These are phyloP conservation scores for Glaucomys volans DNA, from an alignment of 2,113 vertebrate species.

Conservation along the genomic window DNA sequence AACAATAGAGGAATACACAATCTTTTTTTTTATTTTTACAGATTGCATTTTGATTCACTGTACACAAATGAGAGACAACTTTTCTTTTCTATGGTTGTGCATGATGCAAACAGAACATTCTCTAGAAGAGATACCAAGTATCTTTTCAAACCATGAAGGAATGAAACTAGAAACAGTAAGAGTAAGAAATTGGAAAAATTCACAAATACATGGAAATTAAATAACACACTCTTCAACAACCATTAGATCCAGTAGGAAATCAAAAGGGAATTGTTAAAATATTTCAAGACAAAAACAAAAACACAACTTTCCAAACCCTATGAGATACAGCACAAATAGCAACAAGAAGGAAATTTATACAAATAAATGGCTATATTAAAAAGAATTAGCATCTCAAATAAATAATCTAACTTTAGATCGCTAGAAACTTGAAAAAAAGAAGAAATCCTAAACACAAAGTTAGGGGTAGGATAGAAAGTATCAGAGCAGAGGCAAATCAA, in stretches of 20 bases:
- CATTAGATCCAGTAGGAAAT: neutral
- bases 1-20: neutral
- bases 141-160: neutral
- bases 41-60: too few relatives aligned
- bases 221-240: too few relatives aligned
- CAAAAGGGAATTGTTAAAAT: neutral
- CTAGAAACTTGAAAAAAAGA: neutral
- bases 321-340: neutral
- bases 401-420: neutral
- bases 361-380: neutral
- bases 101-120: neutral
- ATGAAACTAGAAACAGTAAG: neutral
- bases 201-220: too few relatives aligned
- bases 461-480: neutral
- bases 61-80: too few relatives aligned
- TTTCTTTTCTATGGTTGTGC: too few relatives aligned
- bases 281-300: neutral
- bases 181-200: too few relatives aligned
- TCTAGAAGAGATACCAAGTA: neutral
- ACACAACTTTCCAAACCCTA: neutral
- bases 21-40: neutral
- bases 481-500: neutral
- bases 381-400: neutral
- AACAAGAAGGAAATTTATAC: neutral
- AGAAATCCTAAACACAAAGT: neutral